Percentiles rank a stretch among this genome's conserved stretches.
phyloP scores from a whole-genome alignment of 2,113 vertebrate genomes.

The Passerina amoena region DNA sequence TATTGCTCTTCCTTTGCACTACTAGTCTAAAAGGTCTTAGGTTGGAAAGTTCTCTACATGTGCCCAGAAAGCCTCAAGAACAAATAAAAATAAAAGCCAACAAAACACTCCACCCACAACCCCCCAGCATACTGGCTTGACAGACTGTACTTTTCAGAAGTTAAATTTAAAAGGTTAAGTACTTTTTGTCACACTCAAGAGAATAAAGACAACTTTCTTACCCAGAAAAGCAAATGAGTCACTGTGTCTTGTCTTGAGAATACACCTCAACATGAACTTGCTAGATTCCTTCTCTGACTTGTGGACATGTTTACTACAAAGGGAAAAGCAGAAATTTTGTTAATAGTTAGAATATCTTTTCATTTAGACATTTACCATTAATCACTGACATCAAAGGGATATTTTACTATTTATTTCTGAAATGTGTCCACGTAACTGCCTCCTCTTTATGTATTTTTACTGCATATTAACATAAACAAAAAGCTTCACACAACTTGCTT shows the following conservation, averaged over 20 bases:
- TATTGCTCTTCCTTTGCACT: background rate
- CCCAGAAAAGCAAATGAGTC: background rate
- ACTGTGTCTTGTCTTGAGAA: conserved; percentile 23
- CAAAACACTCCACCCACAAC: background rate
- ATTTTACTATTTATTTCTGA: background rate
- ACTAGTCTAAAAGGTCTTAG: background rate
- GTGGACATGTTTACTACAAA: conserved; percentile 44
- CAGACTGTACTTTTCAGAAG: background rate
- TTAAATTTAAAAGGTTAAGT: background rate
- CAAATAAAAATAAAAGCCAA: background rate
- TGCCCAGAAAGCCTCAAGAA: background rate
- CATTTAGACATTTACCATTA: background rate
- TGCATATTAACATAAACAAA: background rate
- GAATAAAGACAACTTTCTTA: conserved; percentile 24
- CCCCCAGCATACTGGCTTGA: background rate
- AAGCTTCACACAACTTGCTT: background rate
- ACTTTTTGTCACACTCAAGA: background rate
- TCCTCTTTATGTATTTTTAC: background rate
- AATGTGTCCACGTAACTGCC: background rate
- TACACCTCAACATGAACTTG: conserved; percentile 26
- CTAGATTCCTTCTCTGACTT: background rate
- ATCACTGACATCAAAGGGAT: background rate
- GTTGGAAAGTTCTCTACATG: background rate
- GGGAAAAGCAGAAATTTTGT: background rate
- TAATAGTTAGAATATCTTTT: background rate